Evolutionary conservation across 2,888 invertebrate species (phyloP), one percentile per base, ranked within the genome.

Genomic region (Galerucella nymphaeae): DNA sequence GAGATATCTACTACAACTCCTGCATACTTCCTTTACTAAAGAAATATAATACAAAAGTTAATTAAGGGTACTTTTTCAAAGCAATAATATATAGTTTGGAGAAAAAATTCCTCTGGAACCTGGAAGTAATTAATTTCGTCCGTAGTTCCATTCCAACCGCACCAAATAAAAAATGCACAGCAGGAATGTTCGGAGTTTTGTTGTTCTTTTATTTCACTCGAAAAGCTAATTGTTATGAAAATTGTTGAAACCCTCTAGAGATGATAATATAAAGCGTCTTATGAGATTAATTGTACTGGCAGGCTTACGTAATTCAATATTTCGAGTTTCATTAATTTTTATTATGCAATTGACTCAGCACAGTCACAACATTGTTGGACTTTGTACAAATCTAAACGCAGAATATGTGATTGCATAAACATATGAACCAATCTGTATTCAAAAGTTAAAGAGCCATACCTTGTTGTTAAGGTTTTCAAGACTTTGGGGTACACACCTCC

Each of bases 41-140:
- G 71, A 68, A 74, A 74, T 74, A 74, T 71, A 74, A 75, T 74
- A 72, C 75, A 75, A 67, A 70, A 73, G 73, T 73, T 73, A 75
- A 75, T 75, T 73, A 75, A 73, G 73, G 69, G 53, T 71, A 75
- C 63, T 73, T 73, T 73, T 72, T 71, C 58, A 71, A 71, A 71
- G 73, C 66, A 69, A 71, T 70, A 70, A 70, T 70, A 70, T 71
- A 71, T 71, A 74, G 74, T 66, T 71, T 38, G 66, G 53, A 41
- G 53, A 66, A 73, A 68, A 58, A 67, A 75, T 71, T 69, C 64
- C 55, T 71, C 59, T 73, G 75, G 71, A 73, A 73, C 59, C 64
- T 73, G 66, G 70, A 75, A 73, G 75, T 71, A 75, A 75, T 75
- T 75, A 75, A 75, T 75, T 62, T 42, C 42, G 16, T 11, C 20